Evolutionary conservation across 2,888 invertebrate species (phyloP), one percentile per base, ranked within the genome.

Genomic region (Julus scanicus): DNA sequence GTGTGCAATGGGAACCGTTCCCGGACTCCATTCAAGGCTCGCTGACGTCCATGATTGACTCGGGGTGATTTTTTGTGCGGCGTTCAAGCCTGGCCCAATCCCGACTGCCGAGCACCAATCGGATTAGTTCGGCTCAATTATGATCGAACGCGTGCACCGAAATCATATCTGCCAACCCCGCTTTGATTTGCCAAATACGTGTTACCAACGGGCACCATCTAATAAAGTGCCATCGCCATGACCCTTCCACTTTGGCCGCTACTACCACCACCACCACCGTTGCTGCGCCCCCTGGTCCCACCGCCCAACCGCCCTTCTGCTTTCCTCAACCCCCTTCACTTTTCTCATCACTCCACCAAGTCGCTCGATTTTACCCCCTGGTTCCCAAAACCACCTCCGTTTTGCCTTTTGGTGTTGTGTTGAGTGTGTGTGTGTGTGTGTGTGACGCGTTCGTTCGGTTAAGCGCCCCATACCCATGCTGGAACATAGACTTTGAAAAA

Each of bases 111-210:
- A 48, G 88, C 88, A 84, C 89, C 89, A 89, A 89, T 89, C 89
- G 84, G 89, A 89, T 89, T 89, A 89, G 86, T 87, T 88, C 71
- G 88, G 89, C 89, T 88, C 89, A 89, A 89, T 89, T 89, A 89
- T 89, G 88, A 89, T 89, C 89, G 89, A 89, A 89, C 86, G 49
- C 86, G 48, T 88, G 88, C 49, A 40, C 40, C 57, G 57, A 48
- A 48, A 84, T 40, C 48, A 13, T 40, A 40, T 13, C 44, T 84
- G 84, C 84, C 84, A 39, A 17, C 39, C 86, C 57, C 40, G 40
- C 86, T 88, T 88, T 87, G 88, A 88, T 88, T 88, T 87, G 88
- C 88, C 87, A 87, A 88, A 84, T 37, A 53, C 87, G 83, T 71
- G 2, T 44, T 80, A 88, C 85, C 84, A 15, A 37, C 84, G 85